These are phyloP conservation scores for Apteryx mantelli DNA, from an alignment of 2,113 vertebrate species.

Conservation along the genomic window DNA sequence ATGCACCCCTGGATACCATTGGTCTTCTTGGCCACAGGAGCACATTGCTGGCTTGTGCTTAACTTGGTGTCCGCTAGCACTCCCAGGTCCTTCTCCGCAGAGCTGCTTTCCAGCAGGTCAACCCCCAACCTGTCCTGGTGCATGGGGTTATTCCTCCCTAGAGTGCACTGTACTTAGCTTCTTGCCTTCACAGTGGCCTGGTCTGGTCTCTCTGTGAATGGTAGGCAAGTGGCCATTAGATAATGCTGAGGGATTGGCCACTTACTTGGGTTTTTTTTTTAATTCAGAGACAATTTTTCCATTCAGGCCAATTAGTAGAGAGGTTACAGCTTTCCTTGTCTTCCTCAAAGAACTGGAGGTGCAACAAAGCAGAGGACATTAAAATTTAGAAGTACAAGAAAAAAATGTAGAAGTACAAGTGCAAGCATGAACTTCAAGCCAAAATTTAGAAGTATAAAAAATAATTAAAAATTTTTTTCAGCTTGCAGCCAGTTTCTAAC, in stretches of 20 bases:
- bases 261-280: background rate
- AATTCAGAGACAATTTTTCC: background rate
- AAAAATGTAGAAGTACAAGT: background rate
- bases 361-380: background rate
- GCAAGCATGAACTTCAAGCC: background rate
- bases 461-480: background rate
- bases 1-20: too few relatives aligned
- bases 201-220: background rate
- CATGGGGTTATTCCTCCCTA: too few relatives aligned
- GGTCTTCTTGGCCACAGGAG: too few relatives aligned
- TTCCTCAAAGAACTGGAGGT: background rate
- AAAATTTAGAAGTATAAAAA: background rate
- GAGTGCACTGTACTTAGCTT: background rate
- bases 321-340: background rate
- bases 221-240: background rate
- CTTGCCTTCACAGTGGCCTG: background rate
- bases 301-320: background rate
- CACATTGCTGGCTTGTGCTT: too few relatives aligned
- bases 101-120: too few relatives aligned
- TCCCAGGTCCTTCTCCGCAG: too few relatives aligned
- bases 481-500: background rate
- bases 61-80: too few relatives aligned
- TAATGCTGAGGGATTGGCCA: background rate
- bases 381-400: background rate
- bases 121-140: too few relatives aligned